Base-by-base conservation (phyloP, 1,140 invertebrate genomes). In the Mesaphorura yosii region DNA sequence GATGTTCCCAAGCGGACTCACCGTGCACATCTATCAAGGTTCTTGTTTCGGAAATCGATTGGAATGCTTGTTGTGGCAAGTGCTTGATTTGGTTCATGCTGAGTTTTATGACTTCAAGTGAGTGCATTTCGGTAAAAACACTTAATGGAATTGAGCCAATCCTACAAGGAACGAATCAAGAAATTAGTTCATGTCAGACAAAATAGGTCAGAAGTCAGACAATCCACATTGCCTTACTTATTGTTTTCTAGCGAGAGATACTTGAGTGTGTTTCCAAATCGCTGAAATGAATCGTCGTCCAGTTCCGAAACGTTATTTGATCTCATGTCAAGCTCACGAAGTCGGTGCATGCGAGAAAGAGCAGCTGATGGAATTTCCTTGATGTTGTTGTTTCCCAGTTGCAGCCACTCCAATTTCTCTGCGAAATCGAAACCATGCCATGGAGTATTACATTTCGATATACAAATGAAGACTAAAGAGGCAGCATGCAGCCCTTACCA, bases 241-340 rank as follows among this genome's bases (percentile, higher is more conserved):
- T 93, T 92, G 69, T 90, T 89, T 64, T 91, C 87, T 28, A 93
- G 70, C 66, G 89, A 88, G 4, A 93, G 76, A 69, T 89, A 91
- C 3, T 88, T 89, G 40, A 93, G 84, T 1, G 86, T 87, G 67
- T 87, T 84, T n/a, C 88, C 88, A 63, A 83, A 92, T 20, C 84
- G 82, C n/a, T 80, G 77, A 67, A 93, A 92, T 2, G 86, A 83
- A 63, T 91, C 86, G 57, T 90, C 86, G 6, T 77, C 73, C 27
- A 93, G 78, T 31, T 75, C 72, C 23, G 79, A 82, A 51, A 93
- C 90, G 64, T 88, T 89, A 67, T 92, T 93, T 14, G 83, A 78
- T 55, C 84, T 77, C 6, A 93, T 73, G 67, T 93, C 87, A 52
- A 93, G 73, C 64, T 91, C 84, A n/a, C 86, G 78, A 10, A 93